Evolutionary conservation across 1,140 invertebrate species (phyloP), one percentile per base, ranked within the genome.

Genomic region (Saccostrea cuccullata): DNA sequence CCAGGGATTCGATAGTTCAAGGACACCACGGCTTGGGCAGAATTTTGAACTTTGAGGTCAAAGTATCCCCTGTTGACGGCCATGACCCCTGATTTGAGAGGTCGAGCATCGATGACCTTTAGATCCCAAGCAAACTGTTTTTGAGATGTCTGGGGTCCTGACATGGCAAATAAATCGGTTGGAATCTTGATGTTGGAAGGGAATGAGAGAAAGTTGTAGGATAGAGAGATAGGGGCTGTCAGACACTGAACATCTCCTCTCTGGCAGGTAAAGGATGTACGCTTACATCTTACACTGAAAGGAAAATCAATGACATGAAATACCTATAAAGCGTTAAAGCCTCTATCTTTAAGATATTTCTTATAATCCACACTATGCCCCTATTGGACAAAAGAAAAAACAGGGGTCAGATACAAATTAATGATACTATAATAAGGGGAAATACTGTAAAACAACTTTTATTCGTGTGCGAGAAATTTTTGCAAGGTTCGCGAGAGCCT

Each of bases 141-240:
- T 97, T 97, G 26, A 95, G 96, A 93, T 95, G 97, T 96, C 23
- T 96, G 95, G 0, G 97, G 97, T 0, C 97, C 95, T 87, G 97
- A 96, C 96, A 99, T 98, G 13, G 97, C 98, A 94, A 98, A 99
- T 2, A 99, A 95, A 85, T 98, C 97, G 2, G 95, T 92, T 0
- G 97, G 96, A 11, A 98, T 96, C 40, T 96, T 96, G 23, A 98
- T 95, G 94, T 98, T 97, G 84, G 97, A 97, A 0, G 97, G 97
- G 91, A 99, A 97, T 0, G 97, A 98, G 89, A 99, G 97, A 94
- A 97, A 99, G 95, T 98, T 98, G 95, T 97, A 98, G 8, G 98
- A 98, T 92, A 97, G 97, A 84, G 97, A 97, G 23, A 97, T 96
- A 0, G 98, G 98, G 91, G 96, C 96, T 11, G 96, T 96, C 13